Evolutionary conservation across 2,797 vertebrate species (phyloP).

Genomic region (Dicrostonyx torquatus): DNA sequence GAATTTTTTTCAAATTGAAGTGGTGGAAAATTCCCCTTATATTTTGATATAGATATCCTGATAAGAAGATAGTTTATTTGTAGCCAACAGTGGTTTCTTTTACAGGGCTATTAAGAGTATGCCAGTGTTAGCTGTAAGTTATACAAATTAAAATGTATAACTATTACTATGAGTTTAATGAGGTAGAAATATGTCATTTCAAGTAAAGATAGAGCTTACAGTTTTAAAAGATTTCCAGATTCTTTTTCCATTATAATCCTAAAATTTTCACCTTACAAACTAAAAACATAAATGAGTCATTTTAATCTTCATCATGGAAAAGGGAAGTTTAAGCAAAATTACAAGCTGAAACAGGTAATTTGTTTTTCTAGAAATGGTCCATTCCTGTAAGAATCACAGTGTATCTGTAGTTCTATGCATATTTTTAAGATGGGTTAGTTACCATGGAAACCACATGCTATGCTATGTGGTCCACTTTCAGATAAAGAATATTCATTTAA

Average conservation of each 20-base stretch:
- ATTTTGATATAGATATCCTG: slow-evolving; percentile 2
- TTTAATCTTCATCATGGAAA: slow-evolving; percentile 30
- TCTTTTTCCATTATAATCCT: slow-evolving; percentile 57
- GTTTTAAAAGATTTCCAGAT: slow-evolving; percentile 15
- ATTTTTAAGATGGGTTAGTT: slow-evolving; percentile 81
- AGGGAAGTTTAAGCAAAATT: slow-evolving; percentile 51
- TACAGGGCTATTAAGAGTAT: slow-evolving; percentile 7
- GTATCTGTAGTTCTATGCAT: slow-evolving; percentile 67
- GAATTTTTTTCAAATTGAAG: slow-evolving; percentile 44
- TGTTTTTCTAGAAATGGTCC: slow-evolving; percentile 65
- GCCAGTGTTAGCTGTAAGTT: neutral
- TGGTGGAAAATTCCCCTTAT: neutral
- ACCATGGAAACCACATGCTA: slow-evolving; percentile 87
- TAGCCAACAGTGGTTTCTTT: neutral
- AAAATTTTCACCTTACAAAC: slow-evolving; percentile 56
- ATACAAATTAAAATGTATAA: neutral
- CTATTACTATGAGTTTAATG: slow-evolving; percentile 19
- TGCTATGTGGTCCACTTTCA: slow-evolving; percentile 78
- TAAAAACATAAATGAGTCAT: slow-evolving; percentile 51
- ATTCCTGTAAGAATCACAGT: slow-evolving; percentile 51
- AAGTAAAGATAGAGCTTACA: slow-evolving; percentile 23
- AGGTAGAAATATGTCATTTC: slow-evolving; percentile 46
- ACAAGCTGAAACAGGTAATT: slow-evolving; percentile 13
- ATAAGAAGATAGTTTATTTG: slow-evolving; percentile 1
- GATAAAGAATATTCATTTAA: slow-evolving; percentile 83